Conservation (phyloP, 2,797 vertebrate genomes). For the Nasua narica region DNA sequence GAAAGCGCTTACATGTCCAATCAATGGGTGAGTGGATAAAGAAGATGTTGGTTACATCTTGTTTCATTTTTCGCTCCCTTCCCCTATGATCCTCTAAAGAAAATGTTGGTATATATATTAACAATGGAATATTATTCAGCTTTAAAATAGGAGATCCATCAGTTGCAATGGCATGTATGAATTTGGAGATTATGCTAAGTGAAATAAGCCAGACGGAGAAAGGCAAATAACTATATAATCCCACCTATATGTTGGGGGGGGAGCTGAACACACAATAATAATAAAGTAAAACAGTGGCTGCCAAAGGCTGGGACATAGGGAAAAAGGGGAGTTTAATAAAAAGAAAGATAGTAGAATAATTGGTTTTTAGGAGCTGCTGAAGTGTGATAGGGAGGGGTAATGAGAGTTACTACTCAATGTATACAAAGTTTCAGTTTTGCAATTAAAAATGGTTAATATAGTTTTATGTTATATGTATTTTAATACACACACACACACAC, state of each 20-base stretch:
- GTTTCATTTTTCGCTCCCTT: too few relatives aligned
- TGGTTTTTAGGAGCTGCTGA: background rate
- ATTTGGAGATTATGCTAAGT: background rate
- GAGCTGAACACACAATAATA: background rate
- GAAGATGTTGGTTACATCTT: background rate
- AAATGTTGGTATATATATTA: background rate
- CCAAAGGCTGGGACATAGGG: background rate
- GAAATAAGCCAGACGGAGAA: background rate
- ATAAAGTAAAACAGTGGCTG: background rate
- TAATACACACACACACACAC: background rate
- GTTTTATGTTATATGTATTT: too few relatives aligned
- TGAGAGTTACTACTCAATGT: background rate
- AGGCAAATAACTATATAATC: background rate
- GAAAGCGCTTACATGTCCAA: background rate
- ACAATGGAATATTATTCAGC: background rate
- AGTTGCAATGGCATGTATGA: background rate
- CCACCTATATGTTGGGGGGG: background rate
- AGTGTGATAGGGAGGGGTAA: background rate
- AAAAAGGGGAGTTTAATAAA: background rate
- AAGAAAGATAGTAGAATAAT: background rate
- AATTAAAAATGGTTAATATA: background rate
- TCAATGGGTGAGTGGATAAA: background rate
- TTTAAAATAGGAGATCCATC: background rate
- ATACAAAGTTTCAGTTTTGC: background rate
- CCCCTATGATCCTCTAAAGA: background rate